Evolutionary conservation across 1,140 invertebrate genomes (phyloP).

Genomic region (Drosophila sturtevanti): DNA sequence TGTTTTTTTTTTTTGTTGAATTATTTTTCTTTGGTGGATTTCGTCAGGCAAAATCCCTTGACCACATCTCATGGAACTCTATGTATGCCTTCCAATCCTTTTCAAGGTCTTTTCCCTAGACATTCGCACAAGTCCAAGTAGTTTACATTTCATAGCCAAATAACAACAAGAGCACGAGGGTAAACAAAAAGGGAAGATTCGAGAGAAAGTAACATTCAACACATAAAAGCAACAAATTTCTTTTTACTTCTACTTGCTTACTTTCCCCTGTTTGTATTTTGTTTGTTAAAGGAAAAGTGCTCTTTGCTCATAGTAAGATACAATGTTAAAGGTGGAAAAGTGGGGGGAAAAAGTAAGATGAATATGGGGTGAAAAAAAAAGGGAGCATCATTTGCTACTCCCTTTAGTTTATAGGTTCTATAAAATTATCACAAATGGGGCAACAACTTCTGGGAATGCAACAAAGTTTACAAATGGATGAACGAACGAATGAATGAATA

Average conservation of each 20-base stretch:
- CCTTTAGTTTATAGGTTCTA: constrained; percentile 63
- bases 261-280: neutral
- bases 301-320: neutral
- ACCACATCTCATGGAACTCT: constrained; percentile 16
- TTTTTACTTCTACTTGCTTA: neutral
- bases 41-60: constrained; percentile 32
- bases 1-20: neutral
- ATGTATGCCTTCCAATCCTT: no score
- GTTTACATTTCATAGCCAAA: neutral
- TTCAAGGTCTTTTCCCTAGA: neutral
- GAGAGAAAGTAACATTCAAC: neutral
- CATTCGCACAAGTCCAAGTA: neutral
- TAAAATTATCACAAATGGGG: constrained; percentile 70
- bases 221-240: constrained; percentile 5
- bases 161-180: neutral
- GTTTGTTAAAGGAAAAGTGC: neutral
- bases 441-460: constrained; percentile 37
- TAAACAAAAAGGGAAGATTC: neutral
- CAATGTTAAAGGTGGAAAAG: constrained; percentile 1
- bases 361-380: constrained; percentile 25
- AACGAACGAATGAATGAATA: constrained; percentile 10
- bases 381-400: constrained; percentile 48
- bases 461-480: constrained; percentile 44
- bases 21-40: neutral
- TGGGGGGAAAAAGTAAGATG: neutral